phyloP scores from a whole-genome alignment of 2,113 vertebrate species.

The Laticauda laticaudata region DNA sequence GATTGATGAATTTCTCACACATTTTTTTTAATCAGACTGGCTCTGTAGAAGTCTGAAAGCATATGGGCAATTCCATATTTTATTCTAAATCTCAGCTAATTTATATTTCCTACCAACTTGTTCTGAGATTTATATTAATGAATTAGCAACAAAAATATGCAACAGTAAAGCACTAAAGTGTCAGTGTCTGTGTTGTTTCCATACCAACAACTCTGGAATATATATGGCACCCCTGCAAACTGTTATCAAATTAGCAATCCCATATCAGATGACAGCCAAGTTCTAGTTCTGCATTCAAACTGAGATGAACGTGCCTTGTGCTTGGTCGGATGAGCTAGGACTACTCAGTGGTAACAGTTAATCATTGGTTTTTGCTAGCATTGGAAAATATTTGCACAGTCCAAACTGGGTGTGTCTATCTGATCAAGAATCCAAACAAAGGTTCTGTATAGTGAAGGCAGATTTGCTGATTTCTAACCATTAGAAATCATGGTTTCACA shows the following conservation, averaged over 20 bases:
- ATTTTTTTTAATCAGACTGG: background rate
- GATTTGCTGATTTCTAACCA: background rate
- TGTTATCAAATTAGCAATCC: background rate
- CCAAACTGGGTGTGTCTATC: background rate
- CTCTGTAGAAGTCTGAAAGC: background rate
- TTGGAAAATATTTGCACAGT: background rate
- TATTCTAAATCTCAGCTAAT: background rate
- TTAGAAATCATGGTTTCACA: background rate
- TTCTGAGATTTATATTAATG: background rate
- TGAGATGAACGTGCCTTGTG: fast-evolving
- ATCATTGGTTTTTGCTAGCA: background rate
- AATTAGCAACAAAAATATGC: no score
- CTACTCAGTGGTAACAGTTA: background rate
- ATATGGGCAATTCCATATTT: background rate
- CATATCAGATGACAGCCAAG: fast-evolving
- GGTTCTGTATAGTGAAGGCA: background rate
- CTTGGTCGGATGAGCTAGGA: background rate
- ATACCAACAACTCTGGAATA: background rate
- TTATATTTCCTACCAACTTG: background rate
- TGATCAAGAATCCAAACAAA: background rate
- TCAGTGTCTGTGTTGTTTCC: slow-evolving; percentile 39
- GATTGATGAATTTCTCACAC: background rate
- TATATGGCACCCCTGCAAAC: background rate
- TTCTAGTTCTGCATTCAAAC: background rate
- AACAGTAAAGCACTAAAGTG: background rate